Evolutionary conservation across 2,113 vertebrate genomes (phyloP).

Genomic region (Oophaga pumilio): DNA sequence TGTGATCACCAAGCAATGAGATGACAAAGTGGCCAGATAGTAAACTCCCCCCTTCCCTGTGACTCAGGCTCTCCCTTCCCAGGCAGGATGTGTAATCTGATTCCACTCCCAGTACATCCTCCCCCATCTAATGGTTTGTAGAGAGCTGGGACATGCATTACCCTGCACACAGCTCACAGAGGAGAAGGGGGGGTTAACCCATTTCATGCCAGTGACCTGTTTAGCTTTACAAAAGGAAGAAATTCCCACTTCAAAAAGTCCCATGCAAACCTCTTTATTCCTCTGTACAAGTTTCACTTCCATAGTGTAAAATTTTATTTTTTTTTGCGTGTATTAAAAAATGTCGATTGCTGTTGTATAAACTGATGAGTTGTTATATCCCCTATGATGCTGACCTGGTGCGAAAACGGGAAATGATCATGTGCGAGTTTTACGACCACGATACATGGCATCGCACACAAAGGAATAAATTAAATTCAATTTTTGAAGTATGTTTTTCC

Average conservation of each 20-base stretch:
- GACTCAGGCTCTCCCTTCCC: conserved; percentile 52
- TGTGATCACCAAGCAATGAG: conserved; percentile 32
- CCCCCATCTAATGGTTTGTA: conserved; percentile 43
- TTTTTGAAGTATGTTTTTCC: too few species aligned
- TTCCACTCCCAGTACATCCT: conserved; percentile 49
- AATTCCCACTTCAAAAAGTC: background rate
- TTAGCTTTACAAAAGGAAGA: background rate
- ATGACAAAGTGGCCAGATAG: conserved; percentile 21
- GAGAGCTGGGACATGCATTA: conserved; percentile 53
- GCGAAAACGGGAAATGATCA: too few species aligned
- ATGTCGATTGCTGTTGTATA: background rate
- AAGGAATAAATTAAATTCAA: too few species aligned
- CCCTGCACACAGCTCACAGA: conserved; percentile 11
- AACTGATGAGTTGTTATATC: background rate
- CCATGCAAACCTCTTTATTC: background rate
- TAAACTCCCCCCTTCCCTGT: conserved; percentile 2
- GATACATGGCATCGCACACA: too few species aligned
- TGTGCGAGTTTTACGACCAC: too few species aligned
- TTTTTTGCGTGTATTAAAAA: background rate
- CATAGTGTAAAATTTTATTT: background rate
- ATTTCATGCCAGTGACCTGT: background rate
- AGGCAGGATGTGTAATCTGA: conserved; percentile 58
- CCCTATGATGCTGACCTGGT: too few species aligned
- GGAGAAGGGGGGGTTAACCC: conserved; percentile 13
- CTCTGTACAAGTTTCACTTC: background rate